phyloP scores from a whole-genome alignment of 1,140 invertebrate genomes.

The Whitmania pigra region DNA sequence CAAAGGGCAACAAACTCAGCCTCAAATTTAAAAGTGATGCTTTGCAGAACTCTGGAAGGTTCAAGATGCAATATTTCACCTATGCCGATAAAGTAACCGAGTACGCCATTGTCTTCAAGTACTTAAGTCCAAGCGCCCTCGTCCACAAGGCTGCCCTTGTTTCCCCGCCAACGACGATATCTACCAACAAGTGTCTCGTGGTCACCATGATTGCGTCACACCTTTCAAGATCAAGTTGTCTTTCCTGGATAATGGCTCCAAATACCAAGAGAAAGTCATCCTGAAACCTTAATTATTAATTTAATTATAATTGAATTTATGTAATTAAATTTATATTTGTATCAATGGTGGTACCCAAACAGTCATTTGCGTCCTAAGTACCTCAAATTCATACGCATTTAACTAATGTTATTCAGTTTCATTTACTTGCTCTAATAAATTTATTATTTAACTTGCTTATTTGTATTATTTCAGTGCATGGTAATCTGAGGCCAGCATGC shows the following conservation, averaged over 20 bases:
- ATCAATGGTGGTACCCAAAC: no score
- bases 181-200: not conserved
- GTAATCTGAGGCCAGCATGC: no score
- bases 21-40: slow-evolving; percentile 1
- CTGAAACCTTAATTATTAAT: no score
- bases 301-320: no score
- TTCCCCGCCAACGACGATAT: slow-evolving; percentile 4
- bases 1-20: slow-evolving; percentile 3
- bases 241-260: not conserved
- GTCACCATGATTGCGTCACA: slow-evolving; percentile 12
- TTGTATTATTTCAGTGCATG: no score
- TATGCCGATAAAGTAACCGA: slow-evolving; percentile 10
- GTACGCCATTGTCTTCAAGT: slow-evolving; percentile 12
- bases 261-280: not conserved
- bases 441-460: no score
- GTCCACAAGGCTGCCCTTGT: slow-evolving; percentile 10
- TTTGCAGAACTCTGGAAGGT: not conserved
- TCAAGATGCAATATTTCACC: slow-evolving; percentile 10
- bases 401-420: no score
- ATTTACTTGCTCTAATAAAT: no score
- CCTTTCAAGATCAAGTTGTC: slow-evolving; percentile 6
- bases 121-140: not conserved
- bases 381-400: no score
- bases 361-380: no score
- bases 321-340: no score